A percentile compares a stretch with the other conserved stretches of the same genome.
phyloP scores from a whole-genome alignment of 2,113 vertebrate genomes.

The Meles meles region DNA sequence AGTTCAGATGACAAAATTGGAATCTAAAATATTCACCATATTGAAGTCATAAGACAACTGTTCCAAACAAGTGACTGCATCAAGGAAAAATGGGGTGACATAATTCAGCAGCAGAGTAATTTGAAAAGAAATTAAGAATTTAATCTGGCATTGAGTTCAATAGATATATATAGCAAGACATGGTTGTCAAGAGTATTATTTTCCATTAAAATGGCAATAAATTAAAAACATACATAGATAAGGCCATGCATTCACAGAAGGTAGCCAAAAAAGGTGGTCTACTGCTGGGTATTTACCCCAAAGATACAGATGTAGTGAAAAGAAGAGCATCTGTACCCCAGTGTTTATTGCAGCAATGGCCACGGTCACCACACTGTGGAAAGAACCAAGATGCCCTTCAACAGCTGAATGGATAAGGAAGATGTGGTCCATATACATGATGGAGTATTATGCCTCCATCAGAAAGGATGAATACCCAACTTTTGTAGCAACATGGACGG shows the following conservation, averaged over 20 bases:
- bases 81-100: background rate
- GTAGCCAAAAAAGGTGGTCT: background rate
- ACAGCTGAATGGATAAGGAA: too few species aligned
- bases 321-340: too few species aligned
- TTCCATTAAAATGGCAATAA: background rate
- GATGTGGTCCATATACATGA: too few species aligned
- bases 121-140: background rate
- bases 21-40: constrained; percentile 6
- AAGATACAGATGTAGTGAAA: too few species aligned
- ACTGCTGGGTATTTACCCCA: too few species aligned
- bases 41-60: background rate
- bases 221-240: background rate
- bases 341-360: too few species aligned
- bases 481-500: too few species aligned
- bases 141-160: background rate
- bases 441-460: too few species aligned
- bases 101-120: background rate
- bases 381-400: too few species aligned
- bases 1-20: background rate
- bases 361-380: too few species aligned
- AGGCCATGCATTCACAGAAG: background rate
- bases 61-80: background rate
- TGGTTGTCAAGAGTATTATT: background rate
- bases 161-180: background rate
- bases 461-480: too few species aligned